Conservation (phyloP, 1,140 invertebrate genomes). For the Bombus consobrinus region DNA sequence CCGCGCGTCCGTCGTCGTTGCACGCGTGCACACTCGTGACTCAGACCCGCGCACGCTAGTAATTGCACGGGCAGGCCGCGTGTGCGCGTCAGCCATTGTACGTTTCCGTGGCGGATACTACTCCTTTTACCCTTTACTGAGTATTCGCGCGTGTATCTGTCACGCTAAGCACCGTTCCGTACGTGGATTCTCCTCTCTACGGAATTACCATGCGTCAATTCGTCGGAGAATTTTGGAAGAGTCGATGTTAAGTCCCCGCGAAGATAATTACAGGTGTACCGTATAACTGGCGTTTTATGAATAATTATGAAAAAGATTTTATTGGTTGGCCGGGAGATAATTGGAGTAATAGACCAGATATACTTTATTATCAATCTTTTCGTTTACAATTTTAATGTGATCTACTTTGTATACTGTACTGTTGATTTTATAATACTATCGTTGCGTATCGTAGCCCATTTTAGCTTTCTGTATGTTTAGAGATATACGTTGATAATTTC, state of each 20-base stretch:
- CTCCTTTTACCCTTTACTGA: constrained; percentile 63
- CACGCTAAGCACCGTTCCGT: constrained; percentile 18
- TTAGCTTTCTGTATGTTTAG: too few species aligned
- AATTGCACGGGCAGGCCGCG: constrained; percentile 57
- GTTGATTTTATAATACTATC: too few species aligned
- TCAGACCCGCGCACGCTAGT: constrained; percentile 33
- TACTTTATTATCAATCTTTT: too few species aligned
- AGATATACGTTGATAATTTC: too few species aligned
- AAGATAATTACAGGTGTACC: background rate
- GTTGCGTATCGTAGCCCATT: too few species aligned
- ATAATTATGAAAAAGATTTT: background rate
- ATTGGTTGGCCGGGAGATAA: too few species aligned
- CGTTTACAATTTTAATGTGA: too few species aligned
- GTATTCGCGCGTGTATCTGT: constrained; percentile 48
- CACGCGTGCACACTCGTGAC: constrained; percentile 50
- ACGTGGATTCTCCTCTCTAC: background rate
- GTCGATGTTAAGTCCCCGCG: too few species aligned
- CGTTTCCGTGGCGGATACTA: constrained; percentile 66
- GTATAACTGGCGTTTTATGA: background rate
- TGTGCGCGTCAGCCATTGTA: constrained; percentile 61
- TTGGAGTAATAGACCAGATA: too few species aligned
- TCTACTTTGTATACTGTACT: too few species aligned
- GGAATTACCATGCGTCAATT: background rate
- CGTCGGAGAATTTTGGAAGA: background rate
- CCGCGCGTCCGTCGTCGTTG: constrained; percentile 25